Percentiles rank a stretch among this genome's conserved stretches.
phyloP scores from a whole-genome alignment of 1,140 invertebrate species.

The Apocrypta bakeri region DNA sequence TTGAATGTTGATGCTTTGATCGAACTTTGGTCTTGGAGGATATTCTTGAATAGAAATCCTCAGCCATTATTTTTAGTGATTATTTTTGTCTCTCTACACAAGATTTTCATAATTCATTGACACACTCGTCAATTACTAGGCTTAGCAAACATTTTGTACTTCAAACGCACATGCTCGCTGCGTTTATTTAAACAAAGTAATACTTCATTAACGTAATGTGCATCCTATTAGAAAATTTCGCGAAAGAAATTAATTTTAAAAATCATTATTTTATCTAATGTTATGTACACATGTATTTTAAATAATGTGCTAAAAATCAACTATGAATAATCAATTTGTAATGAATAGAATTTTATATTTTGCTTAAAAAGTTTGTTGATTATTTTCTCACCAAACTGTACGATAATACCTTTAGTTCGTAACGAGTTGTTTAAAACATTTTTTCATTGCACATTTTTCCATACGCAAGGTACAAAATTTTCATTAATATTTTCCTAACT shows the following conservation, averaged over 20 bases:
- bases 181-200: slow-evolving; percentile 15
- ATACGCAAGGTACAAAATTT: background rate
- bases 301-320: slow-evolving; percentile 23
- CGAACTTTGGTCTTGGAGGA: slow-evolving; percentile 35
- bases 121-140: slow-evolving; percentile 16
- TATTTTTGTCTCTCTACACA: slow-evolving; percentile 6
- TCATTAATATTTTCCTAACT: background rate
- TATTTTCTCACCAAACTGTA: slow-evolving; percentile 20
- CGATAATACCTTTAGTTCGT: background rate
- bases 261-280: slow-evolving; percentile 14
- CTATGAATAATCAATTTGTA: slow-evolving; percentile 16
- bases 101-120: slow-evolving; percentile 1
- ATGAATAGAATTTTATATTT: slow-evolving; percentile 33
- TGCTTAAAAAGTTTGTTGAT: background rate
- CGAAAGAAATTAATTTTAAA: background rate
- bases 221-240: slow-evolving; percentile 9
- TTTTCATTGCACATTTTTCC: background rate
- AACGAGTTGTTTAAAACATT: background rate
- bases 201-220: slow-evolving; percentile 11
- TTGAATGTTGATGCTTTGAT: slow-evolving; percentile 28
- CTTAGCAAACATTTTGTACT: slow-evolving; percentile 40
- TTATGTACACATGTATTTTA: slow-evolving; percentile 29
- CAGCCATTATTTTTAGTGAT: slow-evolving; percentile 16
- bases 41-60: background rate
- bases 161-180: slow-evolving; percentile 18